These are phyloP conservation scores for Petrocephalus microphthalmus DNA, from an alignment of 2,113 vertebrate species.

Conservation along the genomic window DNA sequence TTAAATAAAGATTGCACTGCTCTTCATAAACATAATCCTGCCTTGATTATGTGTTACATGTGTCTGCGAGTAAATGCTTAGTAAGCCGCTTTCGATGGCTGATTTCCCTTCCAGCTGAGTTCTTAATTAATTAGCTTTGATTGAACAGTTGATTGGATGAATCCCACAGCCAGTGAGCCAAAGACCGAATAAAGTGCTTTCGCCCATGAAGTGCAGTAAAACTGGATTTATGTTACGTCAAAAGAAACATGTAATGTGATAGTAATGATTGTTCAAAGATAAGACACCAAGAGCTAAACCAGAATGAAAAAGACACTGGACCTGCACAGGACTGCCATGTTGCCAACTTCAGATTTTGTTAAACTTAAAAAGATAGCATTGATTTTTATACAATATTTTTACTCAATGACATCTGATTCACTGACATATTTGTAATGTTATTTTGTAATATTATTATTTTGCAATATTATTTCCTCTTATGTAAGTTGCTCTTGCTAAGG, in stretches of 20 bases:
- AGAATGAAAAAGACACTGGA: not conserved
- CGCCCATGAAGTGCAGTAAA: not conserved
- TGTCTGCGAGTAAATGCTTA: not conserved
- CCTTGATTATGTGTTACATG: conserved; percentile 1
- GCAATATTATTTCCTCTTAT: too few relatives aligned
- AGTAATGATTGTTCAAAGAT: not conserved
- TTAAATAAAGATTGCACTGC: not conserved
- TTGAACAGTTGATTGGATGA: conserved; percentile 9
- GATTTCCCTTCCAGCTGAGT: conserved; percentile 3
- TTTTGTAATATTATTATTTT: not conserved
- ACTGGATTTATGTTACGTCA: not conserved
- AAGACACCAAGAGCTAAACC: not conserved
- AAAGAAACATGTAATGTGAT: not conserved
- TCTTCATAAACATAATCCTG: not conserved
- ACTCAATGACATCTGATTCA: not conserved
- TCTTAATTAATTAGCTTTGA: conserved; percentile 14
- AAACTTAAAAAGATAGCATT: not conserved
- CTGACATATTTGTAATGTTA: not conserved
- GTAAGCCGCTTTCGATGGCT: not conserved
- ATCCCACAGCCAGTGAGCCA: not conserved
- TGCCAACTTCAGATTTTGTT: not conserved
- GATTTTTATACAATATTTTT: not conserved
- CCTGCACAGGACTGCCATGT: not conserved
- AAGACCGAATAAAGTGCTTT: not conserved
- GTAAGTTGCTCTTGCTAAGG: too few relatives aligned